phyloP scores from a whole-genome alignment of 2,113 vertebrate species.

The Excalfactoria chinensis region DNA sequence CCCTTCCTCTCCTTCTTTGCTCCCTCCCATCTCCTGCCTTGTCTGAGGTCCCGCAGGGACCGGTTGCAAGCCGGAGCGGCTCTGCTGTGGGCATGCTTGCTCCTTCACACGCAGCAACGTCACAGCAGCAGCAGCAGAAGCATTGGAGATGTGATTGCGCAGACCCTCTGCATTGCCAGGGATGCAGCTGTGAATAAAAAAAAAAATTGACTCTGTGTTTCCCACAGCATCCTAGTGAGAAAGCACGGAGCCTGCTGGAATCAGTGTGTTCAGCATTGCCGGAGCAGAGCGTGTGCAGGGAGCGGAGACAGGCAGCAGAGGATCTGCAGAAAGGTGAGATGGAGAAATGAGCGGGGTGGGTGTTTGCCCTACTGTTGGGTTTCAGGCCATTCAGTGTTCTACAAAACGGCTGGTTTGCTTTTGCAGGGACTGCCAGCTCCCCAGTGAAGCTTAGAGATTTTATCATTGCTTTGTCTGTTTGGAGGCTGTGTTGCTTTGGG shows the following conservation, averaged over 20 bases:
- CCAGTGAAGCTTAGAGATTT: not conserved
- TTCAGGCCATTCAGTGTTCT: fast-evolving
- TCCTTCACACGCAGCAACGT: slow-evolving; percentile 71
- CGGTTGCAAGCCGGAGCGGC: slow-evolving; percentile 15
- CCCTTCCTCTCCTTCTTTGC: not conserved
- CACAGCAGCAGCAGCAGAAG: slow-evolving; percentile 73
- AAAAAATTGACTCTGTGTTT: slow-evolving; percentile 26
- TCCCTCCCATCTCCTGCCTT: slow-evolving; percentile 47
- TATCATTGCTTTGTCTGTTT: slow-evolving; percentile 4
- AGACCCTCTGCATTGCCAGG: slow-evolving; percentile 79
- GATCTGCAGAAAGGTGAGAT: slow-evolving; percentile 59
- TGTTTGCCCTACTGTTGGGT: not conserved
- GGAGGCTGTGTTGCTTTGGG: not conserved
- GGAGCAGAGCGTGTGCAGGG: not conserved
- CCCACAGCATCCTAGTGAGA: slow-evolving; percentile 18
- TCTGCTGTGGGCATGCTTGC: slow-evolving; percentile 69
- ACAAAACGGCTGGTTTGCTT: not conserved
- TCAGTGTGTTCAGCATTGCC: not conserved
- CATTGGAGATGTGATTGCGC: slow-evolving; percentile 76
- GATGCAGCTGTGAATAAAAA: slow-evolving; percentile 71
- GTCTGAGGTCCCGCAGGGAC: slow-evolving; percentile 43
- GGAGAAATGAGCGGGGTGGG: not conserved
- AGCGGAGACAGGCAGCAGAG: not conserved
- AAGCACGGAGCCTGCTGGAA: not conserved
- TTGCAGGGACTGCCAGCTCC: not conserved